Evolutionary conservation across 1,140 invertebrate genomes (phyloP), one percentile per base, ranked within the genome.

Genomic region (Gonatopus flavifemur): DNA sequence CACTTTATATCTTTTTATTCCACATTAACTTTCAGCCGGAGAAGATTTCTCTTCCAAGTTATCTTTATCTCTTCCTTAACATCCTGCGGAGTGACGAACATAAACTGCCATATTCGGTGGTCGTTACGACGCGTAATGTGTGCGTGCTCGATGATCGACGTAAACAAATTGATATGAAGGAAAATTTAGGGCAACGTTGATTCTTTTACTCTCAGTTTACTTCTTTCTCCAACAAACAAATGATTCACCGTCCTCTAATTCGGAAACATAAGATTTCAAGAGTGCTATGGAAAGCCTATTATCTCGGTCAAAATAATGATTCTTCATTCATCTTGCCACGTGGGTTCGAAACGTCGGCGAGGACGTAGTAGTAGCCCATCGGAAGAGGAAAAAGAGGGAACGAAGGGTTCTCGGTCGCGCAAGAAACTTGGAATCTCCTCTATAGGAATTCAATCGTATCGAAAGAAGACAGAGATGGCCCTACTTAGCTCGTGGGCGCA

Each of bases 341-440:
- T n/a, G n/a, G n/a, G n/a, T n/a, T n/a, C n/a, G n/a, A n/a, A n/a
- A n/a, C n/a, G n/a, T n/a, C 25, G 21, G 19, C 8, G 25, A 42
- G 42, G 52, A 62, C 49, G 49, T 52, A 38, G 49, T 43, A 36
- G 48, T 33, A 51, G 39, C 32, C 20, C 32, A 38, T 15, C 15
- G 43, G 28, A 21, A 40, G 31, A 35, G 32, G 44, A 35, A 36
- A n/a, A 36, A 37, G 47, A 42, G 38, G 24, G 42, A 39, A 52
- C 35, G 22, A 60, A 52, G 42, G 37, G 30, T 25, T 16, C 54
- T 42, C 24, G 21, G 3, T 22, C 1, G 8, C 25, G 20, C 50
- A 70, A 66, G 60, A 72, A 69, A 47, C 32, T 20, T 15, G 61
- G 64, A 69, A 72, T 69, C 62, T 66, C 39, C 55, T 38, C 10